phyloP scores from a whole-genome alignment of 1,140 invertebrate genomes.

The Brachionus manjavacas region DNA sequence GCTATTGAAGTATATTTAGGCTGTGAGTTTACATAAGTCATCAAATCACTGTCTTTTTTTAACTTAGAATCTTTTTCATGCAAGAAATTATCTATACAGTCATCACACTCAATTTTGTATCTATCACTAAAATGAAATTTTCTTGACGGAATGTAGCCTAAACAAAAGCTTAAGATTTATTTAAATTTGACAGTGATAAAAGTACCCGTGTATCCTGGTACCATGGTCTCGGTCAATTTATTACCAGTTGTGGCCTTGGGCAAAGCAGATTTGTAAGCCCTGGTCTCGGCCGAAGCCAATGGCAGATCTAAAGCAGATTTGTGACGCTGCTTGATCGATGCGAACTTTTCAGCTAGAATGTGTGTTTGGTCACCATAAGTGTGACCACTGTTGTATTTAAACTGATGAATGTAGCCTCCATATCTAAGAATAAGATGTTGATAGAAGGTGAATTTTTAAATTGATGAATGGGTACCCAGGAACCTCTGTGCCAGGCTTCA shows the following conservation, averaged over 20 bases:
- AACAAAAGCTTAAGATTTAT: slow-evolving; percentile 7
- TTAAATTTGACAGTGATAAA: not conserved
- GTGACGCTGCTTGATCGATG: slow-evolving; percentile 19
- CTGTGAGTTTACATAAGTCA: slow-evolving; percentile 46
- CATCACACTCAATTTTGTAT: slow-evolving; percentile 54
- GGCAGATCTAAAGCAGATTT: not conserved
- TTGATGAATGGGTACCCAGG: slow-evolving; percentile 51
- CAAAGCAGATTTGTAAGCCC: slow-evolving; percentile 42
- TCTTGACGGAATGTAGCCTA: slow-evolving; percentile 55
- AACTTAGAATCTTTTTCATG: slow-evolving; percentile 48
- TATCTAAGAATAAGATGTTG: slow-evolving; percentile 48
- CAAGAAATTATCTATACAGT: slow-evolving; percentile 52
- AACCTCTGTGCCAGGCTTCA: slow-evolving; percentile 55
- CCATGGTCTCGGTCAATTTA: slow-evolving; percentile 55
- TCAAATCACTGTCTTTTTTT: slow-evolving; percentile 47
- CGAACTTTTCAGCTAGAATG: slow-evolving; percentile 50
- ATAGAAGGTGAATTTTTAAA: not conserved
- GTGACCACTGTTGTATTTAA: slow-evolving; percentile 55
- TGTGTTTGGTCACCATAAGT: slow-evolving; percentile 56
- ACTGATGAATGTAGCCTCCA: slow-evolving; percentile 55
- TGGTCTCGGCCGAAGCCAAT: not conserved
- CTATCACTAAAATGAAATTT: slow-evolving; percentile 54
- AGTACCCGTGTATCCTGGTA: slow-evolving; percentile 57
- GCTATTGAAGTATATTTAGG: slow-evolving; percentile 50
- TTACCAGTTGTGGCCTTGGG: slow-evolving; percentile 53